These are phyloP conservation scores for Arbacia lixula DNA, from an alignment of 53 echinoderm and acorn worm genomes.

Conservation along the genomic window DNA sequence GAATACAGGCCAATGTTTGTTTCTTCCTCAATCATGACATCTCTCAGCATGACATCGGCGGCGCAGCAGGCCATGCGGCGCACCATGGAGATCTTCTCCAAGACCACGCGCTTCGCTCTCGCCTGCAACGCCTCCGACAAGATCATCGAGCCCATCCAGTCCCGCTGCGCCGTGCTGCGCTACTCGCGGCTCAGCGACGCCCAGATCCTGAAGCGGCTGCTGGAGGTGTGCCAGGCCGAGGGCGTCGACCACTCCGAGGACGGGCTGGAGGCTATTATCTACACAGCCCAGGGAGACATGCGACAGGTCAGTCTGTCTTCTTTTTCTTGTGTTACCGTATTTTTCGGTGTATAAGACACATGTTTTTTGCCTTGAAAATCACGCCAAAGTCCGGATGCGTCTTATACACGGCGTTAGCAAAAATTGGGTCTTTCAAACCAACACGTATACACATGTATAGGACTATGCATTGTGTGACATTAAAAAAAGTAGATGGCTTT, in stretches of 20 bases:
- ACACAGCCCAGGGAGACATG: slow-evolving; percentile 98
- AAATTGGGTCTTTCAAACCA: too few relatives aligned
- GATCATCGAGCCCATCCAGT: slow-evolving; percentile 98
- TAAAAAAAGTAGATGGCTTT: too few relatives aligned
- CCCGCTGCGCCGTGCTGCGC: slow-evolving; percentile 92
- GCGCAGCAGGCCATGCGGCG: slow-evolving; percentile 95
- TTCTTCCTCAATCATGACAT: too few relatives aligned
- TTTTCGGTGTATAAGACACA: too few relatives aligned
- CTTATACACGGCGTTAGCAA: too few relatives aligned
- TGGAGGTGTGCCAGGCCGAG: slow-evolving; percentile 84
- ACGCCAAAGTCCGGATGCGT: too few relatives aligned
- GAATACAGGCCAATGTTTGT: too few relatives aligned
- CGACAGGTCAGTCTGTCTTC: slow-evolving; percentile 78
- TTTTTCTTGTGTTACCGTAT: too few relatives aligned
- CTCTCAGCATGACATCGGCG: slow-evolving; percentile 89
- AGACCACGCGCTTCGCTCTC: slow-evolving; percentile 97
- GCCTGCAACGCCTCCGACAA: slow-evolving; percentile 97
- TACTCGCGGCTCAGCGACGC: slow-evolving; percentile 89
- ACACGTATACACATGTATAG: too few relatives aligned
- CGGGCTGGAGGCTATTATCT: slow-evolving; percentile 95
- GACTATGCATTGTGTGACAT: too few relatives aligned
- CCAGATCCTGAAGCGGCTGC: slow-evolving; percentile 81
- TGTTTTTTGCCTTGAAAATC: too few relatives aligned
- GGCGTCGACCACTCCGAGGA: slow-evolving; percentile 73
- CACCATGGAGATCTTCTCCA: slow-evolving; percentile 98